Evolutionary conservation across 2,113 vertebrate species (phyloP).

Genomic region (Indicator indicator): DNA sequence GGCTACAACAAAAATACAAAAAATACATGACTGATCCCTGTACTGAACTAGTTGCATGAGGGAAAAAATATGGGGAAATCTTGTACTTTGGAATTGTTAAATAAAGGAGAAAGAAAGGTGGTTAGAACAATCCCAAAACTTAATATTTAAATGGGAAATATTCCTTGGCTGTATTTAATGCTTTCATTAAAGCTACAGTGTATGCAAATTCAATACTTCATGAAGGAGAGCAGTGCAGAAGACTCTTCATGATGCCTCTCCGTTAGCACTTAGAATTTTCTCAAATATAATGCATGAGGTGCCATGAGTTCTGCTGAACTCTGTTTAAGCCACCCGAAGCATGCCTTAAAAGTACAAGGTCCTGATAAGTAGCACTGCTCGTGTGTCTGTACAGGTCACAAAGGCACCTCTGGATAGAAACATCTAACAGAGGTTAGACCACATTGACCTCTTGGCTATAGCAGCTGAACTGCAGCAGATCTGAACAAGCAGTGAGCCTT

Average conservation of each 20-base stretch:
- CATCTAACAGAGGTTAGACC: neutral
- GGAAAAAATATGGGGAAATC: neutral
- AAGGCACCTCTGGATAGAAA: accelerated
- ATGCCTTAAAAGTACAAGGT: accelerated
- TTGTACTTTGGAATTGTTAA: neutral
- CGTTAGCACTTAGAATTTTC: neutral
- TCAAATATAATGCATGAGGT: neutral
- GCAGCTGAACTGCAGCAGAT: neutral
- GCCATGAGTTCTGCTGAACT: neutral
- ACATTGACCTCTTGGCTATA: neutral
- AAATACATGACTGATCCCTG: neutral
- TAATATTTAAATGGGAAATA: neutral
- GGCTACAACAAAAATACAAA: neutral
- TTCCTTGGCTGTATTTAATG: neutral
- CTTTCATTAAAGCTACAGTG: neutral
- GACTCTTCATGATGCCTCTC: neutral
- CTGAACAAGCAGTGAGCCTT: neutral
- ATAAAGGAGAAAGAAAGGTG: neutral
- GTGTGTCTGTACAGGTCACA: accelerated
- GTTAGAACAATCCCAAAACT: neutral
- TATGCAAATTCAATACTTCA: neutral
- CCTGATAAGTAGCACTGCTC: neutral
- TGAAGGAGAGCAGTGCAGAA: neutral
- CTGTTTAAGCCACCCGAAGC: neutral
- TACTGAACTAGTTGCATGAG: neutral